Conservation (phyloP, 2,888 invertebrate genomes). For the Sinohyriopsis cumingii region DNA sequence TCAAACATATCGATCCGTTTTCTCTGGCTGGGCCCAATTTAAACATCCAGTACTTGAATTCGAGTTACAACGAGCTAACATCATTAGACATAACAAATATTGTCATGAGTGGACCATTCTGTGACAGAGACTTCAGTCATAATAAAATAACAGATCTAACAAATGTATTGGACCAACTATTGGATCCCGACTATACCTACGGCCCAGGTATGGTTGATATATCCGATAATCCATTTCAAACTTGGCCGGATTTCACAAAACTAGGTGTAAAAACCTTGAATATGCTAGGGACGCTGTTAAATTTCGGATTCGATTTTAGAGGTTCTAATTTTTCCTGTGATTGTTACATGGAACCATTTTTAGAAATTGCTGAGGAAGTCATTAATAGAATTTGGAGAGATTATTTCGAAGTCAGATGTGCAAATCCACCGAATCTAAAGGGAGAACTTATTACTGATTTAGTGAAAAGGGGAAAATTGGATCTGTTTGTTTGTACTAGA, state of each 20-base stretch:
- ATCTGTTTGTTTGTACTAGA: conserved; percentile 14
- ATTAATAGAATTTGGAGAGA: conserved; percentile 7
- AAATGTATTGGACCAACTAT: conserved; percentile 4
- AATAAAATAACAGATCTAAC: conserved; percentile 9
- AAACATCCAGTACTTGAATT: not conserved
- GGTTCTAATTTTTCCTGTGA: not conserved
- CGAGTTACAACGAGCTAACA: conserved; percentile 1
- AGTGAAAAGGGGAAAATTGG: conserved; percentile 6
- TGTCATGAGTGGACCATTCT: conserved; percentile 10
- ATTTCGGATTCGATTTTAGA: conserved; percentile 8
- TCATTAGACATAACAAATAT: conserved; percentile 14
- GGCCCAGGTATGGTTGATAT: conserved; percentile 12
- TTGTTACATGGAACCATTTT: not conserved
- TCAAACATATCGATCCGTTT: conserved; percentile 6
- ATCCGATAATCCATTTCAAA: conserved; percentile 1
- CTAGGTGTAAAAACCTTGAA: conserved; percentile 8
- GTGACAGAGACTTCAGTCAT: conserved; percentile 7
- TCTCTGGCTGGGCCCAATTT: conserved; percentile 1
- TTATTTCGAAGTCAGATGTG: conserved; percentile 10
- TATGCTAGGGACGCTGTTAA: conserved; percentile 11
- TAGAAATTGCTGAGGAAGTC: conserved; percentile 4
- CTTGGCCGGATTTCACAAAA: conserved; percentile 12
- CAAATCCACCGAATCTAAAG: conserved; percentile 1
- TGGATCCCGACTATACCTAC: conserved; percentile 9
- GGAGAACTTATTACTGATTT: conserved; percentile 6